phyloP scores from a whole-genome alignment of 1,140 invertebrate species.

The Drosophila orosa region DNA sequence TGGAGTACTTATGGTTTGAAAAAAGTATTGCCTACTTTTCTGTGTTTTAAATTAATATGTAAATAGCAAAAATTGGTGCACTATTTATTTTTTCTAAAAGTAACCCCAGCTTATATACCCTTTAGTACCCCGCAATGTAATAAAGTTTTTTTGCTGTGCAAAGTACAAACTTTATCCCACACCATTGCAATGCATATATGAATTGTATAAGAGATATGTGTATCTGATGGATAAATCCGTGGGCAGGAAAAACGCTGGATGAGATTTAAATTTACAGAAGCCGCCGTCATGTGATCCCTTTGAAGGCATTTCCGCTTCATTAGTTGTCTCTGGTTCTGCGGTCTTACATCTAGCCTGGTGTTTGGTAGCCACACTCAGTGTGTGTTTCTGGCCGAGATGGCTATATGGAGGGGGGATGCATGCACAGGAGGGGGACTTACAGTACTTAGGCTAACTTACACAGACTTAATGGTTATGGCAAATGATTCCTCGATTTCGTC shows the following conservation, averaged over 20 bases:
- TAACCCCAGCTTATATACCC: not conserved
- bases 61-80: not conserved
- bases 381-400: slow-evolving; percentile 12
- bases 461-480: slow-evolving; percentile 53
- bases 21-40: not conserved
- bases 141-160: slow-evolving; percentile 12
- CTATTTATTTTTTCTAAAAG: not conserved
- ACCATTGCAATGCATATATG: not conserved
- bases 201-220: slow-evolving; percentile 9
- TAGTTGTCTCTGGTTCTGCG: slow-evolving; percentile 9
- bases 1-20: not conserved
- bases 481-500: slow-evolving; percentile 34
- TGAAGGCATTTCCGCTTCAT: slow-evolving; percentile 35
- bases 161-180: slow-evolving; percentile 2
- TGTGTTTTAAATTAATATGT: no score
- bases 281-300: slow-evolving; percentile 15
- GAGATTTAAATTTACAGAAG: slow-evolving; percentile 35
- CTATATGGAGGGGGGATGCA: slow-evolving; percentile 31
- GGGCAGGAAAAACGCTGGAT: slow-evolving; percentile 26
- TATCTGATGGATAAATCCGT: slow-evolving; percentile 37
- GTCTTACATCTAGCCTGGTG: slow-evolving; percentile 7
- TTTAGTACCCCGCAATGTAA: not conserved
- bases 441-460: slow-evolving; percentile 68
- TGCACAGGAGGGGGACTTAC: slow-evolving; percentile 57
- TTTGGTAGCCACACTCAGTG: not conserved